Conservation (phyloP, 2,888 invertebrate species). For the Dynastes tityus region DNA sequence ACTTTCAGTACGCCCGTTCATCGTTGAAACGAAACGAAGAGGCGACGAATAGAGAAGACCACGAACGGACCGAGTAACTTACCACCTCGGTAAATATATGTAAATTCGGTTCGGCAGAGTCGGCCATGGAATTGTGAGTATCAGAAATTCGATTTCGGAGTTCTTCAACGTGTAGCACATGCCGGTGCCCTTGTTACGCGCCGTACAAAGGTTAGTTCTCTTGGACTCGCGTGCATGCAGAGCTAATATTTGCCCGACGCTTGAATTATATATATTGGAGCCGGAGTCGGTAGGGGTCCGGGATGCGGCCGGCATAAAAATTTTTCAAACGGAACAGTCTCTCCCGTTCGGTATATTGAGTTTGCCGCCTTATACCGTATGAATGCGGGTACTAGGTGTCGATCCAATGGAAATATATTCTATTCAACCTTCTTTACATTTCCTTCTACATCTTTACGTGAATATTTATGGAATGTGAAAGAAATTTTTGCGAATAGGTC, state of each 20-base stretch:
- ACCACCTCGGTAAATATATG: conserved; percentile 67
- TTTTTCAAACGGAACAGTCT: conserved; percentile 37
- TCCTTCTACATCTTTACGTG: not conserved
- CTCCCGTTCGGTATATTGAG: conserved; percentile 27
- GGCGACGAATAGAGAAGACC: conserved; percentile 23
- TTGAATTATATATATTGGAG: conserved; percentile 41
- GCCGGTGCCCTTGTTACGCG: conserved; percentile 63
- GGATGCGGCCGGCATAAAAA: conserved; percentile 43
- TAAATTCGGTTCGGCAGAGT: conserved; percentile 64
- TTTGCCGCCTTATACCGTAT: conserved; percentile 28
- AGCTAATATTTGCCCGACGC: conserved; percentile 62
- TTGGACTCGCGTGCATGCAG: conserved; percentile 64
- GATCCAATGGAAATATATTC: conserved; percentile 31
- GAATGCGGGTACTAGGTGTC: conserved; percentile 13
- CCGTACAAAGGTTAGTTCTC: conserved; percentile 67
- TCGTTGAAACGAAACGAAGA: conserved; percentile 12
- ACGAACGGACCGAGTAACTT: conserved; percentile 62
- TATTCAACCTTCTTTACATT: not conserved
- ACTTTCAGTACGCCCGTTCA: not conserved
- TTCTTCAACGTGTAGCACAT: conserved; percentile 64
- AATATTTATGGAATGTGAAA: conserved; percentile 16
- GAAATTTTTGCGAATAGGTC: conserved; percentile 26
- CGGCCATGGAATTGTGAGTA: conserved; percentile 63
- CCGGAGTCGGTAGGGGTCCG: conserved; percentile 7
- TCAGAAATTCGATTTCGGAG: conserved; percentile 69